Conservation (phyloP, 2,113 vertebrate genomes). For the Percopsis transmontana region DNA sequence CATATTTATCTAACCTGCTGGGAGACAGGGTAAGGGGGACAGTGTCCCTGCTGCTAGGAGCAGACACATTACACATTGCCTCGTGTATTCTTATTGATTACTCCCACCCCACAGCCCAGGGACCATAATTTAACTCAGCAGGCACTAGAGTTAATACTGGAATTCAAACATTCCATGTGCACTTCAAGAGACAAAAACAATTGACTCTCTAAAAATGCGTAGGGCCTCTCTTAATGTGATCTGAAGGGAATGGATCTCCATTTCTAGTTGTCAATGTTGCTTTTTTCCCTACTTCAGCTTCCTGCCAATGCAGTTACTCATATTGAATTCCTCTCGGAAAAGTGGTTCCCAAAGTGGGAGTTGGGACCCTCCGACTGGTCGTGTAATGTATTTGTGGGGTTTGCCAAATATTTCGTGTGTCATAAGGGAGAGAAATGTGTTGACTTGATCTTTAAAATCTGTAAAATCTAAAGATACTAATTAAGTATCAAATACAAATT, state of each 20-base stretch:
- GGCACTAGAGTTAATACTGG: slow-evolving; percentile 83
- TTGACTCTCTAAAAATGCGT: slow-evolving; percentile 79
- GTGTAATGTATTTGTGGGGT: no score
- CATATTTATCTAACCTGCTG: slow-evolving; percentile 99
- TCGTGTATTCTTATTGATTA: slow-evolving; percentile 96
- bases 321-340: slow-evolving; percentile 33
- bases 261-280: slow-evolving; percentile 58
- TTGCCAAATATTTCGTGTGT: slow-evolving; percentile 72
- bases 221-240: slow-evolving; percentile 77
- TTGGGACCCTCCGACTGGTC: slow-evolving; percentile 49
- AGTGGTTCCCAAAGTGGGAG: no score
- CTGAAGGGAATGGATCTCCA: slow-evolving; percentile 68
- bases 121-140: slow-evolving; percentile 99
- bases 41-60: slow-evolving; percentile 88
- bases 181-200: slow-evolving; percentile 82
- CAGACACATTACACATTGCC: slow-evolving; percentile 91
- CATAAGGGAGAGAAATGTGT: slow-evolving; percentile 83
- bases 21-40: slow-evolving; percentile 86
- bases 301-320: slow-evolving; percentile 24
- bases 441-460: slow-evolving; percentile 70
- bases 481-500: background rate
- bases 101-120: slow-evolving; percentile 89
- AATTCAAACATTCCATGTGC: slow-evolving; percentile 82
- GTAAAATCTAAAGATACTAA: background rate
- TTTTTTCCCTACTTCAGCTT: slow-evolving; percentile 22